Evolutionary conservation across 2,113 vertebrate species (phyloP), one percentile per base, ranked within the genome.

Genomic region (Rhegmatorhina hoffmannsi): DNA sequence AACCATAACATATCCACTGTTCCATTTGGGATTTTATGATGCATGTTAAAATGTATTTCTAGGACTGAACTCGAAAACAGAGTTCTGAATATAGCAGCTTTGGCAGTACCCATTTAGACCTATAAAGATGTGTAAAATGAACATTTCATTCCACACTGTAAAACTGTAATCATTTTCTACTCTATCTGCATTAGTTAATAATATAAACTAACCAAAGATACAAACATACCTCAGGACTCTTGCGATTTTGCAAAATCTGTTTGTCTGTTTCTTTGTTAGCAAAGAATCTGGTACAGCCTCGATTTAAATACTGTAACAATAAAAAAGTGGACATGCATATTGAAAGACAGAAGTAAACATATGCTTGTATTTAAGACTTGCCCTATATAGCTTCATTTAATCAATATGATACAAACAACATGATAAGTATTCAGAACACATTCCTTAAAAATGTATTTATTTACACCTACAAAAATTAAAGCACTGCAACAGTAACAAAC

Each of bases 211-310:
- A 70, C 3, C 28, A 31, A 79, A 69, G 69, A 89, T 10, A 50
- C 11, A 78, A 87, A 94, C 89, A 9, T 99, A 99, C 99, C 99
- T 99, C 99, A 34, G 99, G 97, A 95, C 99, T 99, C 98, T 99
- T 99, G 87, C 99, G 98, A 81, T 99, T 99, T 96, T 99, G 98
- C 79, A 98, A 97, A 94, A 99, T 99, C 89, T 99, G 98, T 88
- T 99, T 98, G 98, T 99, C 99, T 11, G 99, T 99, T 70, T 99
- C 99, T 97, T 99, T 99, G 97, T 97, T 98, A 78, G 99, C 99
- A 9, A 99, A 99, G 97, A 98, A 99, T 43, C 98, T 98, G 62
- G 99, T 99, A 95, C 99, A 99, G 92, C 99, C 99, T 96, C 99
- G 98, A 97, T 99, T 99, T 97, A 99, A 98, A 95, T 99, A 99